A percentile compares a stretch with the other conserved stretches of the same genome.
phyloP scores from a whole-genome alignment of 2,888 invertebrate genomes.

The Hyles lineata region DNA sequence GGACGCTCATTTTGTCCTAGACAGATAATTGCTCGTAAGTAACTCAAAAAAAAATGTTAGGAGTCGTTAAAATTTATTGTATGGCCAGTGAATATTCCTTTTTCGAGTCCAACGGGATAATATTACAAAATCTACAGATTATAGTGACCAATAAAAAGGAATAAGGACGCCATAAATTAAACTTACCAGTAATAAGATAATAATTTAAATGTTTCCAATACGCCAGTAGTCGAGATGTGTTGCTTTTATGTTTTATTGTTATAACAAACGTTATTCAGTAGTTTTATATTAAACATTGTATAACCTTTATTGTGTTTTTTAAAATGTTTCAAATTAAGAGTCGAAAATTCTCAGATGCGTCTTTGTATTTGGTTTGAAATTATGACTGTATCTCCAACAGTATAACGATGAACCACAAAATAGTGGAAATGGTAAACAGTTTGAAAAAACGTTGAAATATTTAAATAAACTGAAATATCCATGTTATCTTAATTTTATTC shows the following conservation, averaged over 20 bases:
- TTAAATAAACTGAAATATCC: background rate
- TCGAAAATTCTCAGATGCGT: no score
- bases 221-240: background rate
- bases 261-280: background rate
- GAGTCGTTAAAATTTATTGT: slow-evolving; percentile 42
- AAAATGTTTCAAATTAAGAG: no score
- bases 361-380: background rate
- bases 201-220: background rate
- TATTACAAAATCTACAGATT: slow-evolving; percentile 10
- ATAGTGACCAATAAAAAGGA: slow-evolving; percentile 6
- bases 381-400: background rate
- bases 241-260: background rate
- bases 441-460: background rate
- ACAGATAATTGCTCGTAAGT: slow-evolving; percentile 56
- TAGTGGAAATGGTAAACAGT: background rate
- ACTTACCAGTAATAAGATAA: slow-evolving; percentile 13
- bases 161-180: background rate
- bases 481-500: slow-evolving; percentile 23
- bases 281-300: background rate
- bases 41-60: slow-evolving; percentile 27
- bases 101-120: slow-evolving; percentile 33
- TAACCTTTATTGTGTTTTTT: no score
- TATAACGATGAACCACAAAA: background rate
- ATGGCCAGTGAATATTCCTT: slow-evolving; percentile 40
- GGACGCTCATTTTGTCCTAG: slow-evolving; percentile 71